Base-by-base conservation (phyloP, 2,888 invertebrate genomes). In the Polylopha cassiicola region DNA sequence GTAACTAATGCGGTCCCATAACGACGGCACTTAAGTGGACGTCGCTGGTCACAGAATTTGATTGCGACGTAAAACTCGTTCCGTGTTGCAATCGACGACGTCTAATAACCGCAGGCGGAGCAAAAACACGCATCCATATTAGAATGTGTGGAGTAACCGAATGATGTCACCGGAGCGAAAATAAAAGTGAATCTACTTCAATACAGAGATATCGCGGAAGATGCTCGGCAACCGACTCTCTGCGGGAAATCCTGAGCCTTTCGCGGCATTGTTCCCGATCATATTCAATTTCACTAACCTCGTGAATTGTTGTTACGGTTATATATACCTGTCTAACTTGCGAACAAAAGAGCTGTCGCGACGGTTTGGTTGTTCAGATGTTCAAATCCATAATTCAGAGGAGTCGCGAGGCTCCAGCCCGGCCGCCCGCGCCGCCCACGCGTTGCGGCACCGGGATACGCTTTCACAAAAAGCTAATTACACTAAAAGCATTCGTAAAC, bases 111-210 rank as follows among this genome's bases (percentile, higher is more conserved):
- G 22, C 13, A 15, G 15, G 17, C 22, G 34, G 22, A 38, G 27
- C 28, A 22, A n/a, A 29, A 10, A 13, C 9, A 9, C 29, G 9
- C 7, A n/a, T n/a, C 41, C 41, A 41, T 41, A 36, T 41, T 36
- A 36, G 41, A 34, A 24, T 7, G 39, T 30, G 44, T 37, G 48
- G 34, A 36, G 32, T 43, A 44, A 32, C 27, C 39, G 30, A 46
- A 50, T 68, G 67, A 72, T 62, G 67, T 68, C 67, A 71, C 47
- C 55, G 27, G 14, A 27, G 45, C 59, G 47, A 58, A 65, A 67
- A 68, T 68, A 67, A 65, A 56, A 65, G 52, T 59, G 54, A 56
- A 55, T 50, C 44, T 44, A 37, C 29, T 17, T 16, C 27, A 26
- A 28, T 39, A 37, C 20, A 26, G 27, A 23, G 20, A 34, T 18